Base-by-base conservation (phyloP, 2,888 invertebrate genomes). In the Athalia cordata region DNA sequence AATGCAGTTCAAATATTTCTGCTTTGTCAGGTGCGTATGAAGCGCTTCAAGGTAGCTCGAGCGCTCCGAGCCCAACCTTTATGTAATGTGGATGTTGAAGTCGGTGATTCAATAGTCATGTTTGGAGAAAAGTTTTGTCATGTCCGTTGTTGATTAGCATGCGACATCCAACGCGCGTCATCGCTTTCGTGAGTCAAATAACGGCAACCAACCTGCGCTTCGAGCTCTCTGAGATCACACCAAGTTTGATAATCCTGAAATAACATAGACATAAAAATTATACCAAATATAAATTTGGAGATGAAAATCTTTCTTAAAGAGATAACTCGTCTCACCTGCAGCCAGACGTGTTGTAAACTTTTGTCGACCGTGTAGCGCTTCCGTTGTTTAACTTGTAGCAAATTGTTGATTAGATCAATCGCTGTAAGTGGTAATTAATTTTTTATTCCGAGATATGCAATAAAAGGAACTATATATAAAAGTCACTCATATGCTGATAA, bases 321-420 rank as follows among this genome's bases (percentile, higher is more conserved):
- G 64, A 70, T 70, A 59, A 80, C 57, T 77, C 52, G 65, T 79
- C 86, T 89, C 90, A 95, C 98, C 94, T 99, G 99, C 83, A 99
- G 93, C 99, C 99, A 99, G 83, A 95, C 94, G 91, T 99, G 99
- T 85, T 95, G 93, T 81, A 98, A 93, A 79, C 98, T 97, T 92
- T 99, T 99, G 92, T 99, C 99, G 78, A 98, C 98, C 0, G 98
- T 97, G 87, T 95, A 97, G 45, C 99, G 94, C 91, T 98, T 98
- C 86, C 98, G 94, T 89, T 97, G 97, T 91, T 98, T 97, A 82
- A 97, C 99, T 95, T 99, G 99, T 80, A 99, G 93, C 86, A 99
- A 92, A 92, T 98, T 98, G 91, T 97, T 98, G 87, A 99, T 99
- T 85, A 99, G 93, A 92, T 99, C 99, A 90, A 99, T 98, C 80